These are phyloP conservation scores for Anorthoa munda DNA, from an alignment of 2,888 invertebrate genomes.

Conservation along the genomic window DNA sequence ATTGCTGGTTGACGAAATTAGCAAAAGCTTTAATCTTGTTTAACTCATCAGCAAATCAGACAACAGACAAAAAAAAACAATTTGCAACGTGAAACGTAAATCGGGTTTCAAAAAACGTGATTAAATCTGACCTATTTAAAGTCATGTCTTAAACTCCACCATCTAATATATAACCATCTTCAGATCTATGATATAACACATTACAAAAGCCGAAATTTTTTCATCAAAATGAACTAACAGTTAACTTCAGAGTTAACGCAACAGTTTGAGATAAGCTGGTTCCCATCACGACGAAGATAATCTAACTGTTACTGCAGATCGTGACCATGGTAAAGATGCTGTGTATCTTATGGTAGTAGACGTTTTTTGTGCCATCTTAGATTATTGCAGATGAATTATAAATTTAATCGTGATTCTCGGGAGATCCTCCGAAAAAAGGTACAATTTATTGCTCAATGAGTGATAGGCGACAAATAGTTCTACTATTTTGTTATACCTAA, in stretches of 20 bases:
- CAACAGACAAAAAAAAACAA: no score
- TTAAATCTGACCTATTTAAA: neutral
- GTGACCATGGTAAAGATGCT: conserved; percentile 45
- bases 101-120: neutral
- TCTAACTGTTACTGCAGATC: conserved; percentile 49
- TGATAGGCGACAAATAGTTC: no score
- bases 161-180: conserved; percentile 22
- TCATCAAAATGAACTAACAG: conserved; percentile 31
- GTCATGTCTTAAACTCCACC: neutral
- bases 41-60: neutral
- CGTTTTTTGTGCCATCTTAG: conserved; percentile 35
- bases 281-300: conserved; percentile 62
- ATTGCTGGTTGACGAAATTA: no score
- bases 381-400: neutral
- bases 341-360: conserved; percentile 23
- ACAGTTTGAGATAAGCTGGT: conserved; percentile 42
- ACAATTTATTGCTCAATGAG: no score
- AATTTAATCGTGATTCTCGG: conserved; percentile 14
- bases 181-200: conserved; percentile 32
- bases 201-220: conserved; percentile 32
- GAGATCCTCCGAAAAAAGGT: no score
- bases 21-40: neutral
- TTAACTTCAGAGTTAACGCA: conserved; percentile 47
- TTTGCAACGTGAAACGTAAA: no score
- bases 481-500: no score